These are phyloP conservation scores for Chrysomela aeneicollis DNA, from an alignment of 2,888 invertebrate species.

Conservation along the genomic window DNA sequence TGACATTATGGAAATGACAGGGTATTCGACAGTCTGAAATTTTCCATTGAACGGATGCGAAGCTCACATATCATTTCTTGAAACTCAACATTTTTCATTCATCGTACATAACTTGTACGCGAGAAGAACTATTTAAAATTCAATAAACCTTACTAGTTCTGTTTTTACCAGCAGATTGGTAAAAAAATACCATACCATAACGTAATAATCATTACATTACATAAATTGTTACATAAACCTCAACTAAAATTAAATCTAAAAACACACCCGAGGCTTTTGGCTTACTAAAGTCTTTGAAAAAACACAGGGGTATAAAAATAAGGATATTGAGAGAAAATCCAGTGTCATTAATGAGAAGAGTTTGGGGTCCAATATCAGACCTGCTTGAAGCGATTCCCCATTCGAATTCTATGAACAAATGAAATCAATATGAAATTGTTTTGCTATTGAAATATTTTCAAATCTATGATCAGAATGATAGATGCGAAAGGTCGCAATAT, in stretches of 20 bases:
- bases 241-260: conserved; percentile 47
- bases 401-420: too few relatives aligned
- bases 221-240: conserved; percentile 42
- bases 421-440: too few relatives aligned
- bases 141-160: conserved; percentile 48
- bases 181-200: conserved; percentile 68
- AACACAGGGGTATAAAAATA: conserved; percentile 25
- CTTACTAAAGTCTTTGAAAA: conserved; percentile 28
- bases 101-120: conserved; percentile 49
- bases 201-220: conserved; percentile 66
- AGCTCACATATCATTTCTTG: conserved; percentile 35
- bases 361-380: background rate
- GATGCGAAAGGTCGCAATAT: too few relatives aligned
- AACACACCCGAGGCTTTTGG: conserved; percentile 41
- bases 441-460: too few relatives aligned
- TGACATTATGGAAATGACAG: too few relatives aligned
- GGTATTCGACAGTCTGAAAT: too few relatives aligned
- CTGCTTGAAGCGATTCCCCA: too few relatives aligned
- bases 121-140: conserved; percentile 50
- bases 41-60: background rate
- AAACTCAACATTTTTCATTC: conserved; percentile 47
- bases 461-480: too few relatives aligned
- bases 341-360: background rate
- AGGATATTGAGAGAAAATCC: background rate
- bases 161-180: conserved; percentile 58